Percentiles rank a stretch among this genome's conserved stretches.
Conservation (phyloP, 2,888 invertebrate species). For the Caenorhabditis uteleia region DNA sequence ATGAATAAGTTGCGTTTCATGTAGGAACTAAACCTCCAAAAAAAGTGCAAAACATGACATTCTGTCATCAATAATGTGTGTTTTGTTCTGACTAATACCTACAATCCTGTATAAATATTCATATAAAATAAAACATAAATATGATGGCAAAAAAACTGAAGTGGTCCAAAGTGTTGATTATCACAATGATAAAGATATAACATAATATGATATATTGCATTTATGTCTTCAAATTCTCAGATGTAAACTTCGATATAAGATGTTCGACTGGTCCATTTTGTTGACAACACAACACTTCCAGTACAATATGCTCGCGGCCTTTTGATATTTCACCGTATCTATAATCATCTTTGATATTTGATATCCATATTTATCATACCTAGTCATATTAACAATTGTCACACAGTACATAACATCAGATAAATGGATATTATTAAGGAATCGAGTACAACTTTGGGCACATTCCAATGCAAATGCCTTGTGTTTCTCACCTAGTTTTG, state of each 20-base stretch:
- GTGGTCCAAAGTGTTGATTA: too few relatives aligned
- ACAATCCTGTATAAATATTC: too few relatives aligned
- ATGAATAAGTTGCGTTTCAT: too few relatives aligned
- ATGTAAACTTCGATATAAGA: conserved; percentile 27
- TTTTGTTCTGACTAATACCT: too few relatives aligned
- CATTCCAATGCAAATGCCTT: conserved; percentile 51
- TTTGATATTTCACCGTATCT: conserved; percentile 35
- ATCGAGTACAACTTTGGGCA: conserved; percentile 53
- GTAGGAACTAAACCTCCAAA: too few relatives aligned
- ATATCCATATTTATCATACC: conserved; percentile 11
- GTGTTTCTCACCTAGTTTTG: conserved; percentile 28
- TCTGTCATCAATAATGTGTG: too few relatives aligned
- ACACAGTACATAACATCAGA: conserved; percentile 48
- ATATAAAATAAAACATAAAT: too few relatives aligned
- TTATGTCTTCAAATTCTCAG: conserved; percentile 27
- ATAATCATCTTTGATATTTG: not conserved
- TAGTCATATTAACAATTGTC: conserved; percentile 37
- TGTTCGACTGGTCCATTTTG: conserved; percentile 27
- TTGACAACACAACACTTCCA: conserved; percentile 43
- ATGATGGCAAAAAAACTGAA: too few relatives aligned
- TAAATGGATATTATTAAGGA: conserved; percentile 56
- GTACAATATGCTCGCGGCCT: conserved; percentile 43
- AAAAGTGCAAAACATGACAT: too few relatives aligned
- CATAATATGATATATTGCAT: too few relatives aligned
- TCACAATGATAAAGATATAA: too few relatives aligned